Percentiles rank a stretch among this genome's conserved stretches.
phyloP scores from a whole-genome alignment of 64 coral and sea anemone genomes.

The Montipora efflorescens region DNA sequence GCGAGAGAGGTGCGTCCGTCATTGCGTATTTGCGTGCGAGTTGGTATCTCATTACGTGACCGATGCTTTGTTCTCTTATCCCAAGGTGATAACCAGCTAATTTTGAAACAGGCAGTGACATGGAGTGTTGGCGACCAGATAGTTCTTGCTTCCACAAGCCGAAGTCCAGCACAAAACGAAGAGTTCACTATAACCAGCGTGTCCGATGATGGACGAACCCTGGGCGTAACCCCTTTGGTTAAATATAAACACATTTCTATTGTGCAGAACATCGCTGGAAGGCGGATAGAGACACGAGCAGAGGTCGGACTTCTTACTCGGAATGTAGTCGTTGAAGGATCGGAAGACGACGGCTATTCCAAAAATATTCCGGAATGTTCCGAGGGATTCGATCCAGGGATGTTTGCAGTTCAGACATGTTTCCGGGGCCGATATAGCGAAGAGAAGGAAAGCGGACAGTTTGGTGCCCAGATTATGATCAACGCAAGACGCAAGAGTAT shows the following conservation, averaged over 20 bases:
- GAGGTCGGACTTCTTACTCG: conserved; percentile 90
- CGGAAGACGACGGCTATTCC: conserved; percentile 63
- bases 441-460: conserved; percentile 67
- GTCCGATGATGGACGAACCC: conserved; percentile 23
- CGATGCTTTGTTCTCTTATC: not conserved
- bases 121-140: conserved; percentile 76
- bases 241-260: conserved; percentile 81
- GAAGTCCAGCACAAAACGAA: conserved; percentile 71
- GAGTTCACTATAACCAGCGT: conserved; percentile 68
- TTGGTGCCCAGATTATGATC: conserved; percentile 92
- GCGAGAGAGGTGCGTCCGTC: too few species aligned
- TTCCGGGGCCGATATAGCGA: conserved; percentile 72
- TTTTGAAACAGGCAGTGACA: conserved; percentile 60
- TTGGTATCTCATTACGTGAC: not conserved
- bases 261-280: conserved; percentile 65
- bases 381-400: conserved; percentile 75
- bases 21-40: too few species aligned
- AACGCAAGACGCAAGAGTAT: conserved; percentile 49
- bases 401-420: conserved; percentile 81
- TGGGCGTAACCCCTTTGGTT: conserved; percentile 55
- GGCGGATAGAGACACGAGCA: conserved; percentile 69
- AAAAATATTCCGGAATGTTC: conserved; percentile 57
- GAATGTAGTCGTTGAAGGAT: conserved; percentile 87
- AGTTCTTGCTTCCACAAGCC: conserved; percentile 79
- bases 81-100: conserved; percentile 27